These are phyloP conservation scores for Tuta absoluta DNA, from an alignment of 2,888 invertebrate species.

Conservation along the genomic window DNA sequence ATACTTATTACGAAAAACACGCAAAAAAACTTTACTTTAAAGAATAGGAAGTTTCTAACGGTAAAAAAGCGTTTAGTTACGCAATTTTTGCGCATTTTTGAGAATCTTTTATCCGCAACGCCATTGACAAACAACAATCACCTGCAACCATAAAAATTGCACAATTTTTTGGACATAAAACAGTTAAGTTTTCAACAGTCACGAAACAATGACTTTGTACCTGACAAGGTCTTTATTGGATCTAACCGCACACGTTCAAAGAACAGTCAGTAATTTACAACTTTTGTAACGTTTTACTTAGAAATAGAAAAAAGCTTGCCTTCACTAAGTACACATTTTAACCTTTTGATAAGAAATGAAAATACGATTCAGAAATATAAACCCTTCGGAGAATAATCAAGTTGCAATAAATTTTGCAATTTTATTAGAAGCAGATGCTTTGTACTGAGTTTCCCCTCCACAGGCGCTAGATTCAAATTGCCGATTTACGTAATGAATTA, in stretches of 20 bases:
- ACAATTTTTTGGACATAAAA: slow-evolving; percentile 61
- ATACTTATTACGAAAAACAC: not conserved
- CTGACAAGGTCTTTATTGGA: slow-evolving; percentile 49
- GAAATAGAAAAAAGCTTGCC: slow-evolving; percentile 3
- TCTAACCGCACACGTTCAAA: slow-evolving; percentile 30
- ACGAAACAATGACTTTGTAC: slow-evolving; percentile 61
- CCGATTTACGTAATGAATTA: slow-evolving; percentile 20
- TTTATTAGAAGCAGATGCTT: slow-evolving; percentile 24
- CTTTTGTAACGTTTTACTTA: not conserved
- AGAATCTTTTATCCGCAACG: slow-evolving; percentile 9
- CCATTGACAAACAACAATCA: slow-evolving; percentile 48
- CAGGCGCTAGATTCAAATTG: slow-evolving; percentile 10
- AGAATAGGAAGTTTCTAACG: not conserved
- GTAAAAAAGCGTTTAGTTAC: not conserved
- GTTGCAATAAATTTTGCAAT: slow-evolving; percentile 8
- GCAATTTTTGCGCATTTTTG: slow-evolving; percentile 6
- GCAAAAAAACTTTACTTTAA: not conserved
- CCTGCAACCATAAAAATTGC: slow-evolving; percentile 58
- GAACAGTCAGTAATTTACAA: slow-evolving; percentile 21
- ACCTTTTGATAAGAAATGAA: slow-evolving; percentile 16
- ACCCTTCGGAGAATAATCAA: slow-evolving; percentile 17
- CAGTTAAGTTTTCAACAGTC: slow-evolving; percentile 56
- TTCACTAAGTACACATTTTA: slow-evolving; percentile 8
- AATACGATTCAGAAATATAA: slow-evolving; percentile 4
- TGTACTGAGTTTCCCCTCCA: slow-evolving; percentile 11